Evolutionary conservation across 37 sponge, comb jelly and placozoan species (phyloP).

Genomic region (Ephydatia muelleri): DNA sequence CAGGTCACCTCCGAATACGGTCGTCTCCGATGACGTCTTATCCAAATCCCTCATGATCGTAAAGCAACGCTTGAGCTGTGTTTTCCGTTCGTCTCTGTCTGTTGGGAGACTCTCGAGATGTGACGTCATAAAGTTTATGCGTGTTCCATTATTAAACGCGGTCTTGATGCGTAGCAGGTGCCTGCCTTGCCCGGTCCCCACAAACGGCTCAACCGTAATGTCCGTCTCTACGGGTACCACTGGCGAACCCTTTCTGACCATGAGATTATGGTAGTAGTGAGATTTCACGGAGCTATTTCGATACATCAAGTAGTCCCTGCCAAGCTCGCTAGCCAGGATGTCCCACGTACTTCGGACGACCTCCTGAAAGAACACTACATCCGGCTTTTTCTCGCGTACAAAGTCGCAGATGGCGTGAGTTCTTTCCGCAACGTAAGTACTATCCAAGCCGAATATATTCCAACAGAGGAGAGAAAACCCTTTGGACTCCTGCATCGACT

Average conservation of each 20-base stretch:
- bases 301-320: not conserved
- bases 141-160: not conserved
- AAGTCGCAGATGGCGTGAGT: constrained; percentile 2
- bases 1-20: constrained; percentile 8
- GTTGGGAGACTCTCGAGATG: not conserved
- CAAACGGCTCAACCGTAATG: not conserved
- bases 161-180: not conserved
- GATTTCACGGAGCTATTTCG: not conserved
- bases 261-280: constrained; percentile 3
- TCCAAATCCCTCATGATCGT: not conserved
- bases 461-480: not conserved
- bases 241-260: not conserved
- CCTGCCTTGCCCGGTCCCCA: not conserved
- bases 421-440: not conserved
- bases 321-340: not conserved
- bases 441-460: constrained; percentile 14
- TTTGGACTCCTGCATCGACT: too few relatives aligned
- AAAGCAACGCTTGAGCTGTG: not conserved
- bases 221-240: not conserved
- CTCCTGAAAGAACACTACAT: constrained; percentile 9
- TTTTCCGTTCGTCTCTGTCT: not conserved
- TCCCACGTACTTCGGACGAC: constrained; percentile 8
- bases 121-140: constrained; percentile 1
- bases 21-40: not conserved
- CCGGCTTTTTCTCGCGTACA: not conserved